These are phyloP conservation scores for Myotis davidii DNA, from an alignment of 2,113 vertebrate genomes.

Conservation along the genomic window DNA sequence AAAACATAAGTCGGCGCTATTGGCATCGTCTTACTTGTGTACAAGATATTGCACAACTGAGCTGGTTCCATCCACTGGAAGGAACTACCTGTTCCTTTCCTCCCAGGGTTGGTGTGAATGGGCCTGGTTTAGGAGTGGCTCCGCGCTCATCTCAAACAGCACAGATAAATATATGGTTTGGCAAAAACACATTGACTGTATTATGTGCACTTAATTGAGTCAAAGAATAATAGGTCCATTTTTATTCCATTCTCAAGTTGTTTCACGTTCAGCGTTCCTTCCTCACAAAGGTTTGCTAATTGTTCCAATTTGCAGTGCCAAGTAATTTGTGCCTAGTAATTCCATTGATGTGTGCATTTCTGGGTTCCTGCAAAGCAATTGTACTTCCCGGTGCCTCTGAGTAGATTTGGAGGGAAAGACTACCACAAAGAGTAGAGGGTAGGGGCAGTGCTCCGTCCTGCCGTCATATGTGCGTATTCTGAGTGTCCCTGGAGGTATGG, in stretches of 20 bases:
- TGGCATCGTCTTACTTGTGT: not conserved
- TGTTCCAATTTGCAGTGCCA: slow-evolving; percentile 65
- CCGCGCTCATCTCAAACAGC: not conserved
- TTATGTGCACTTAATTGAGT: slow-evolving; percentile 50
- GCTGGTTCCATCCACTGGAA: not conserved
- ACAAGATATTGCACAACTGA: not conserved
- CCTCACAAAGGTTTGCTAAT: slow-evolving; percentile 66
- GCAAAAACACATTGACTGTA: slow-evolving; percentile 33
- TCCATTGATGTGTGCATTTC: slow-evolving; percentile 53
- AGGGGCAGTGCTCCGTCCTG: not conserved
- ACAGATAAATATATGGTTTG: slow-evolving; percentile 53
- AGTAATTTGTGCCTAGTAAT: slow-evolving; percentile 65
- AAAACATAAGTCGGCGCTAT: not conserved
- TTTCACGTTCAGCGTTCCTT: slow-evolving; percentile 56
- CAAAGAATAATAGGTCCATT: slow-evolving; percentile 54
- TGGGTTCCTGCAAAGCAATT: slow-evolving; percentile 34
- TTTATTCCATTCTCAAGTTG: slow-evolving; percentile 71
- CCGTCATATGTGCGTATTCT: fast-evolving
- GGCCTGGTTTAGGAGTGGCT: not conserved
- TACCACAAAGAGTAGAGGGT: not conserved
- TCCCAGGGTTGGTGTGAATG: not conserved
- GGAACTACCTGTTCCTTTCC: not conserved
- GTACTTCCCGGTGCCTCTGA: not conserved
- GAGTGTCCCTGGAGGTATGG: not conserved
- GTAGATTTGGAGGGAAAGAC: not conserved